Evolutionary conservation across 1,140 invertebrate genomes (phyloP), one percentile per base, ranked within the genome.

Genomic region (Psix sp.): DNA sequence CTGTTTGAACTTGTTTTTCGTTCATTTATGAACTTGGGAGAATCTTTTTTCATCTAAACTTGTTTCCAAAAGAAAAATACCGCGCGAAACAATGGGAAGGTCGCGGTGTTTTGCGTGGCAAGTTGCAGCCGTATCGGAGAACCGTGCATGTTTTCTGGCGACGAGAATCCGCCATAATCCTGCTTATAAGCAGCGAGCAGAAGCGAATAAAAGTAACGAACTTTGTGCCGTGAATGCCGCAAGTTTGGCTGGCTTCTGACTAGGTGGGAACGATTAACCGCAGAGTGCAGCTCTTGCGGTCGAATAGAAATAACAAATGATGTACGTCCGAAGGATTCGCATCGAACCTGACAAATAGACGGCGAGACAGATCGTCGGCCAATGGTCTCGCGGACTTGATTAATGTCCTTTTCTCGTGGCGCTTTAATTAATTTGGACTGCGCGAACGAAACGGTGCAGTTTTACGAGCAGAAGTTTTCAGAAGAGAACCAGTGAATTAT

Each of bases 131-230:
- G 33, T 54, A 51, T 38, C 40, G 29, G 35, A 42, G 38, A 33
- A 62, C 39, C 24, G 13, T 16, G 40, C 35, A 31, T 63, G 51
- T 68, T 68, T 65, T 48, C 43, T 21, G 40, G 63, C 39, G 40
- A 6, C 20, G 36, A 21, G 39, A 74, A 63, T 74, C 52, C 51
- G 39, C 43, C 46, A 63, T 74, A 74, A 74, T 74, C 56, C 67
- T 57, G 5, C 48, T 56, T 60, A 62, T 56, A 46, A 59, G 33
- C n/a, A 15, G 29, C 16, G 59, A 17, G 36, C 20, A 48, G 29
- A 38, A 6, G 49, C 15, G 48, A 46, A 26, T 14, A 29, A 63
- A 63, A 67, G 48, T 67, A 18, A 35, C 49, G 31, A 74, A 74
- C 42, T 74, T 74, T 67, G 7, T 5, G 21, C 21, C 21, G 21